Conservation (phyloP, 1,140 invertebrate species). For the Diachasma alloeum region DNA sequence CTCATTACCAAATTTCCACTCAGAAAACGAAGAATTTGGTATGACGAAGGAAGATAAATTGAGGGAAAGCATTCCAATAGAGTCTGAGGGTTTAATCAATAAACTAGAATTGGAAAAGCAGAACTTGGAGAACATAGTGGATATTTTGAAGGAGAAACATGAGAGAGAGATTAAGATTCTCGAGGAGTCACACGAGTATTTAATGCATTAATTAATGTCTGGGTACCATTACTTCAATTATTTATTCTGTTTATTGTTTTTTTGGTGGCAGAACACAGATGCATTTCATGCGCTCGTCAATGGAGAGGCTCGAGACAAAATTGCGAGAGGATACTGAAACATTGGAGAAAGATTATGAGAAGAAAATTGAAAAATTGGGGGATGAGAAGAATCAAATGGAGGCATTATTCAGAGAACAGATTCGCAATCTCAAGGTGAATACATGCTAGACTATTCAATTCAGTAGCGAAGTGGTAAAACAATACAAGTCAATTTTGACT, state of each 20-base stretch:
- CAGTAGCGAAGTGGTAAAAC: too few species aligned
- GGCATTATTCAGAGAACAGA: conserved; percentile 48
- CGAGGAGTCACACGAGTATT: conserved; percentile 57
- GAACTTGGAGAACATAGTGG: conserved; percentile 49
- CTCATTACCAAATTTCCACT: neutral
- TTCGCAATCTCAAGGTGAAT: conserved; percentile 50
- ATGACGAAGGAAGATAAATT: conserved; percentile 21
- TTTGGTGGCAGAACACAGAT: conserved; percentile 48
- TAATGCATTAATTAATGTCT: conserved; percentile 6
- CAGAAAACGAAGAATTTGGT: neutral
- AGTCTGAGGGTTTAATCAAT: conserved; percentile 42
- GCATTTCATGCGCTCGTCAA: conserved; percentile 47
- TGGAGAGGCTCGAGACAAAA: conserved; percentile 52
- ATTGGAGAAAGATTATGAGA: conserved; percentile 51
- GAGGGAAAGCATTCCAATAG: conserved; percentile 32
- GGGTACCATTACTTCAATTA: neutral
- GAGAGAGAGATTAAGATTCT: conserved; percentile 53
- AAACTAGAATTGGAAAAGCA: conserved; percentile 53
- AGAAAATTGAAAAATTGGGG: conserved; percentile 54
- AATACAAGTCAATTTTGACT: too few species aligned
- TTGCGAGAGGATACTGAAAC: conserved; percentile 47
- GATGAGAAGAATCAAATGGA: conserved; percentile 53
- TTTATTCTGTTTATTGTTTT: neutral
- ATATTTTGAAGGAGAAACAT: conserved; percentile 53
- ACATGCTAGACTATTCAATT: neutral